Evolutionary conservation across 1,140 invertebrate species (phyloP).

Genomic region (Melipona quadrifasciata): DNA sequence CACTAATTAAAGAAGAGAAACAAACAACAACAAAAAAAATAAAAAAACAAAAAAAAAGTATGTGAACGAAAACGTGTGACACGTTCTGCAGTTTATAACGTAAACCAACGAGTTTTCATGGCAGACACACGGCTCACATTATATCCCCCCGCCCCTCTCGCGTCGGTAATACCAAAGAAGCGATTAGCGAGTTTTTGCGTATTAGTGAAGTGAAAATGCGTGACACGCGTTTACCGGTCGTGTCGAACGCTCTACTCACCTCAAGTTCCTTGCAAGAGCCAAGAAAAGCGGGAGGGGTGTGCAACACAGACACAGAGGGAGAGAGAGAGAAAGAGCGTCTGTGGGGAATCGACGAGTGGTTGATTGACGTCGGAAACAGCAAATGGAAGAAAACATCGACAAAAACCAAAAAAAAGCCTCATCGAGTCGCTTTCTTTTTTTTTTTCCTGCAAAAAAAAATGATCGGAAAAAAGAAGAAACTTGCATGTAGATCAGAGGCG

Average conservation of each 20-base stretch:
- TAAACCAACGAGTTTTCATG: slow-evolving; percentile 47
- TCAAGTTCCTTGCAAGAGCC: slow-evolving; percentile 66
- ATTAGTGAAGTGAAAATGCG: slow-evolving; percentile 71
- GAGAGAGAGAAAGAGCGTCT: background rate
- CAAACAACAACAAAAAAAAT: too few relatives aligned
- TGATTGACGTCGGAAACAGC: slow-evolving; percentile 45
- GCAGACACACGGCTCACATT: slow-evolving; percentile 32
- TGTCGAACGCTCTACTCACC: slow-evolving; percentile 55
- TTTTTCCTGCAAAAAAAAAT: background rate
- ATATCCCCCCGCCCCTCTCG: slow-evolving; percentile 58
- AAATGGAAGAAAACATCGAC: slow-evolving; percentile 14
- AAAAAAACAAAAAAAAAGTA: background rate
- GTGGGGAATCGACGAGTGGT: slow-evolving; percentile 47
- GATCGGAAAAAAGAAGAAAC: slow-evolving; percentile 28
- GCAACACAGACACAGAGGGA: background rate
- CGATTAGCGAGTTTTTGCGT: slow-evolving; percentile 75
- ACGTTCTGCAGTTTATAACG: slow-evolving; percentile 41
- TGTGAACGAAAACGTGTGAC: slow-evolving; percentile 30
- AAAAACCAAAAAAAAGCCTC: slow-evolving; percentile 34
- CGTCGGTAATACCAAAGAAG: slow-evolving; percentile 77
- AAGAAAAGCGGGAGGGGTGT: slow-evolving; percentile 47
- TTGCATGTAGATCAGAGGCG: background rate
- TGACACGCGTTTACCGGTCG: slow-evolving; percentile 25
- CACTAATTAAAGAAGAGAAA: slow-evolving; percentile 32
- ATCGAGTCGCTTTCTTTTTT: slow-evolving; percentile 48